A percentile compares a stretch with the other conserved stretches of the same genome.
Conservation (phyloP, 2,797 vertebrate genomes). For the Rhadinocentrus ornatus region DNA sequence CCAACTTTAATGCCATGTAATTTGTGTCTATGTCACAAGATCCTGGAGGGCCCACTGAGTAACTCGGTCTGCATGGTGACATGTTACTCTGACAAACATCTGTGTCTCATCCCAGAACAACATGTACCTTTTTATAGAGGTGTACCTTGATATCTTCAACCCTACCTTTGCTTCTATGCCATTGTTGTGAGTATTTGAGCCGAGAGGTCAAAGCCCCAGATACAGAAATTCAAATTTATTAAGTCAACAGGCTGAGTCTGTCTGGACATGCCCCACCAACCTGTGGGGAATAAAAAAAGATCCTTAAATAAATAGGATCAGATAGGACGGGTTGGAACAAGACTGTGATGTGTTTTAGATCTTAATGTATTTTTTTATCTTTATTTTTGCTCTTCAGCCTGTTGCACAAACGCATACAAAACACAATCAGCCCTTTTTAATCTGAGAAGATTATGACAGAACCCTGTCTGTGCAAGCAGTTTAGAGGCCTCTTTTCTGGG, state of each 20-base stretch:
- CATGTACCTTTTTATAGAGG: conserved; percentile 21
- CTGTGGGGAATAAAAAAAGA: conserved; percentile 23
- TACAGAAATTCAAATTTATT: conserved; percentile 56
- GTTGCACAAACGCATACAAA: conserved; percentile 22
- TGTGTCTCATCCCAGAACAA: conserved; percentile 32
- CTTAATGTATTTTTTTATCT: background rate
- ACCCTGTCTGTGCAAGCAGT: conserved; percentile 41
- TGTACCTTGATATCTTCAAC: conserved; percentile 22
- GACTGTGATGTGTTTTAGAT: background rate
- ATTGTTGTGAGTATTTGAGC: background rate
- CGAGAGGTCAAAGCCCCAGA: conserved; percentile 55
- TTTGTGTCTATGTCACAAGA: conserved; percentile 30
- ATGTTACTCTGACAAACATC: conserved; percentile 21
- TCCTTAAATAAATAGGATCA: background rate
- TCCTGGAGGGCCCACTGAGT: background rate
- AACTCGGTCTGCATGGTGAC: conserved; percentile 21
- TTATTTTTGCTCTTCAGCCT: conserved; percentile 1
- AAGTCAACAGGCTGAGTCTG: conserved; percentile 46
- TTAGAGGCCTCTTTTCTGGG: conserved; percentile 49
- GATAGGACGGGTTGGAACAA: conserved; percentile 12
- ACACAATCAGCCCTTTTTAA: conserved; percentile 37
- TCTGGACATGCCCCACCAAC: conserved; percentile 44
- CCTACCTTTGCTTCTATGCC: conserved; percentile 4
- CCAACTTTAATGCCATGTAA: conserved; percentile 20
- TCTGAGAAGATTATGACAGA: conserved; percentile 46